Percentiles rank a stretch among this genome's conserved stretches.
phyloP scores from a whole-genome alignment of 2,113 vertebrate genomes.

The Misgurnus mizolepis region DNA sequence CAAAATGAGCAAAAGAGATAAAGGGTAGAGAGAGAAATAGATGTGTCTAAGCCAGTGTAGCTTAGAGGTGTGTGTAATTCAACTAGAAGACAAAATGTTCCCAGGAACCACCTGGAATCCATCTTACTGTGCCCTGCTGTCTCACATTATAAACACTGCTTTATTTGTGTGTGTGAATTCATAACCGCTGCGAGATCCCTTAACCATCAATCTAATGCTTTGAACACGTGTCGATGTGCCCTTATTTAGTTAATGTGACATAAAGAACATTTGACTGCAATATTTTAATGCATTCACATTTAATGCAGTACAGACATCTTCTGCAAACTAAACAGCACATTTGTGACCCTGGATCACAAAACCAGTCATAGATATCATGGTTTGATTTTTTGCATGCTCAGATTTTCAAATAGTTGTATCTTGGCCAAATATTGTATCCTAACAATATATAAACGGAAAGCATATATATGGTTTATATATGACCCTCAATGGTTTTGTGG shows the following conservation, averaged over 20 bases:
- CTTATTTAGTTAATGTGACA: neutral
- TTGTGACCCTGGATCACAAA: neutral
- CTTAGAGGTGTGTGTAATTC: slow-evolving; percentile 4
- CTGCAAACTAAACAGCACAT: neutral
- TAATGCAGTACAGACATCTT: neutral
- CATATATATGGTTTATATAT: neutral
- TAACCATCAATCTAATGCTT: neutral
- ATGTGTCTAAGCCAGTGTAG: neutral
- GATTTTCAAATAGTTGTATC: no score
- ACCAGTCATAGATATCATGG: no score
- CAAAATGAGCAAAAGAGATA: neutral
- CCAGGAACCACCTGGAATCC: slow-evolving; percentile 48
- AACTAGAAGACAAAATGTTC: slow-evolving; percentile 43
- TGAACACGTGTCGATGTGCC: neutral
- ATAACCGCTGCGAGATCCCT: neutral
- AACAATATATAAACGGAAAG: no score
- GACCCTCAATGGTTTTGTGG: no score
- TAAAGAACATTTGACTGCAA: neutral
- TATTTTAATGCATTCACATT: neutral
- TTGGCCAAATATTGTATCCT: no score
- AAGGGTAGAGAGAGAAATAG: neutral
- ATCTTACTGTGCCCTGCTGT: slow-evolving; percentile 41
- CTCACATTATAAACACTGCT: slow-evolving; percentile 38
- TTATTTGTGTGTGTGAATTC: slow-evolving; percentile 14
- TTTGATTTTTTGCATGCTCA: no score